Evolutionary conservation across 2,113 vertebrate species (phyloP), one percentile per base, ranked within the genome.

Genomic region (Lagopus leucura): DNA sequence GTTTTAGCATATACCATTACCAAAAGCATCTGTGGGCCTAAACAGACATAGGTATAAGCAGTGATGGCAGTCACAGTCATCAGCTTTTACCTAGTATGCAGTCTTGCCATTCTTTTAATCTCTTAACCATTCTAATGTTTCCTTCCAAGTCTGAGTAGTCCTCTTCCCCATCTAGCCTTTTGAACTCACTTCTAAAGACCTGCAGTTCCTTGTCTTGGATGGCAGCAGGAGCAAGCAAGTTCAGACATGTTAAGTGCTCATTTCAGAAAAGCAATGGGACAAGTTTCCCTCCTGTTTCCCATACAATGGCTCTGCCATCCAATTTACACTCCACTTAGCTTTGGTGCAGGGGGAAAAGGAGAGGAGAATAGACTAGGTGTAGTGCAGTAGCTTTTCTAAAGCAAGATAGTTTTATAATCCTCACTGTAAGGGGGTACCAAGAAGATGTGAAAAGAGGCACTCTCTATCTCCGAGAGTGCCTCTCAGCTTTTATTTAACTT

Each of bases 401-500:
- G 52, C 42, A 89, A 75, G 52, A 86, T 28, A 45, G 18, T 86
- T 90, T 88, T 47, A 18, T 86, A 77, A 82, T 64, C 55, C 47
- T 80, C 36, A 43, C 12, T 74, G 34, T n/a, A 90, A 79, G 61
- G 48, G 87, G 57, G 48, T 66, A 84, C 57, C 38, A 75, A 84
- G 84, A 47, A 84, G 34, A 87, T 57, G 15, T 24, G 48, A 94
- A 88, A 30, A 75, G 34, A 82, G 40, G 40, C 40, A 40, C 40
- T 40, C 67, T 27, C 58, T 71, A 61, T 43, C 42, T 43, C 15
- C 16, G 42, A 43, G 42, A 43, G 47, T 16, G 24, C 17, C 10
- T 77, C 30, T 90, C 77, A 76, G 66, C 60, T 78, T 83, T 91
- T 90, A 90, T 90, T 84, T 82, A 76, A 76, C 10, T 78, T 82